phyloP scores from a whole-genome alignment of 2,888 invertebrate genomes.

The Brachynemurus nebulosus region DNA sequence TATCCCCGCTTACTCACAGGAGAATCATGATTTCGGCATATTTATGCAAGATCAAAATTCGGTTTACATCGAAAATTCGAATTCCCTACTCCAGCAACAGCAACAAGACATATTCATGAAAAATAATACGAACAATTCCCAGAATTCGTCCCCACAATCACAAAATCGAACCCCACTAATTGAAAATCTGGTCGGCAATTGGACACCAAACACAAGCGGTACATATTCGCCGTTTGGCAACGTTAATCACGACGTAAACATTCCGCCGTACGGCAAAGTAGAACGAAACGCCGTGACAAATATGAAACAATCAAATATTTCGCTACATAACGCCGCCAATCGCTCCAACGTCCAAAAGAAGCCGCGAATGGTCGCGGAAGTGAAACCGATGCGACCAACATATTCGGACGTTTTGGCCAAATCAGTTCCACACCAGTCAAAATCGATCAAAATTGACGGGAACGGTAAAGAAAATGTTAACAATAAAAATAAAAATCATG shows the following conservation, averaged over 20 bases:
- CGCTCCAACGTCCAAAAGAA: constrained; percentile 36
- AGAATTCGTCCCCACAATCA: constrained; percentile 1
- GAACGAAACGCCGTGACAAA: constrained; percentile 21
- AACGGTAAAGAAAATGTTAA: constrained; percentile 31
- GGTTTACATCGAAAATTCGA: constrained; percentile 2
- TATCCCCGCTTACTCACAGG: constrained; percentile 11
- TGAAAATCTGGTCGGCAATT: constrained; percentile 57
- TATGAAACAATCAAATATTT: not conserved
- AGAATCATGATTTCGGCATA: constrained; percentile 9
- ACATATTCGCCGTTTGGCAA: constrained; percentile 63
- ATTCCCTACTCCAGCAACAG: constrained; percentile 8
- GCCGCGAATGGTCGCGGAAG: constrained; percentile 65
- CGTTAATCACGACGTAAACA: constrained; percentile 21
- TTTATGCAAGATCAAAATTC: constrained; percentile 4
- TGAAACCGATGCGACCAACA: constrained; percentile 74
- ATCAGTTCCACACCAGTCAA: constrained; percentile 32
- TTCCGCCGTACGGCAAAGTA: constrained; percentile 23
- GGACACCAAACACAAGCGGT: constrained; percentile 56
- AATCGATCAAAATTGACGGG: constrained; percentile 28
- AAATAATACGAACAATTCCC: not conserved
- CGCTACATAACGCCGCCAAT: not conserved
- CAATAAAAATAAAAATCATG: constrained; percentile 25
- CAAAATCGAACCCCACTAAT: constrained; percentile 35
- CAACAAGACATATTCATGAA: constrained; percentile 10
- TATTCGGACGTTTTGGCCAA: constrained; percentile 76